A percentile compares a stretch with the other conserved stretches of the same genome.
These are phyloP conservation scores for Trypoxylus dichotomus DNA, from an alignment of 1,140 invertebrate species.

Conservation along the genomic window DNA sequence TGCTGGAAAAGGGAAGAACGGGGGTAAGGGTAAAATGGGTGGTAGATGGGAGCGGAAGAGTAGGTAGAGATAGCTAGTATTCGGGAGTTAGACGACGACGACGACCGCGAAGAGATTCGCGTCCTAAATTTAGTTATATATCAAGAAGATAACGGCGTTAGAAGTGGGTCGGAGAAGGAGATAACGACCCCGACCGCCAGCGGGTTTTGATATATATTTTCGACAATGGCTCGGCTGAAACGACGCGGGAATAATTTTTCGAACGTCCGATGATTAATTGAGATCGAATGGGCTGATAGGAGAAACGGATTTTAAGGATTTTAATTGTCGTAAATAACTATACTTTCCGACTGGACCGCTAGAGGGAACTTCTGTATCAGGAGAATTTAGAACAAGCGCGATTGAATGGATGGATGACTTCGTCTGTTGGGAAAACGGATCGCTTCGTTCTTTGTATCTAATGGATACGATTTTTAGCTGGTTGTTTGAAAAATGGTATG, in stretches of 20 bases:
- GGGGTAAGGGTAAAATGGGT: background rate
- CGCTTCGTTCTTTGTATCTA: too few species aligned
- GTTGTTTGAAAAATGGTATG: too few species aligned
- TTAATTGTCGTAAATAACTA: constrained; percentile 5
- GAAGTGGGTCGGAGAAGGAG: constrained; percentile 9
- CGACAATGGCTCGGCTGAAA: background rate
- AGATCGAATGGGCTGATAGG: background rate
- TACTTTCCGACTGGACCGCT: background rate
- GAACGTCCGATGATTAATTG: constrained; percentile 12
- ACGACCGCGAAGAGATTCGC: background rate
- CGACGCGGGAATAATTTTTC: constrained; percentile 12
- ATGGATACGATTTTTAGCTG: too few species aligned
- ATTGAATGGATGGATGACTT: too few species aligned
- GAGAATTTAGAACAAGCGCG: too few species aligned
- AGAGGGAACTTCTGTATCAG: too few species aligned
- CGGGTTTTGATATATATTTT: constrained; percentile 2
- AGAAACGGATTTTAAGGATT: background rate
- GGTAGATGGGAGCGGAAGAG: too few species aligned
- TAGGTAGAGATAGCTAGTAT: too few species aligned
- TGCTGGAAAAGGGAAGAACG: background rate
- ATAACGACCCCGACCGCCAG: background rate
- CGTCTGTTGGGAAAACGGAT: too few species aligned
- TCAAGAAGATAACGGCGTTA: constrained; percentile 25
- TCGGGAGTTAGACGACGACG: background rate
- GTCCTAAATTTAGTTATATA: constrained; percentile 27